Conservation (phyloP, 2,888 invertebrate species). For the Drosophila trichaetosa region DNA sequence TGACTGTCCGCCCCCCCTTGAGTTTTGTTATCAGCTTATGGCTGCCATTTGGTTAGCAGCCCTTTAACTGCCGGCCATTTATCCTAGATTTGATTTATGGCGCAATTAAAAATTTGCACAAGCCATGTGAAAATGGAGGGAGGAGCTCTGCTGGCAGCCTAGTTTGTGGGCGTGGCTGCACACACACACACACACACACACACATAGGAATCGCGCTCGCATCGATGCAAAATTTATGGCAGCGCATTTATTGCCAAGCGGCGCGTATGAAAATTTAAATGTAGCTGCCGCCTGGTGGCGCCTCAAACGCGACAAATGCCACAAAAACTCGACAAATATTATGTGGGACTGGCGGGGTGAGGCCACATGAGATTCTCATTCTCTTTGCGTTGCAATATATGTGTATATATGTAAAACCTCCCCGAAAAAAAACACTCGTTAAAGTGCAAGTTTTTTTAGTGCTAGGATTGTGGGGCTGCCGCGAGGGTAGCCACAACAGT, state of each 20-base stretch:
- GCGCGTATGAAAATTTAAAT: constrained; percentile 60
- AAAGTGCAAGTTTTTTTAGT: constrained; percentile 59
- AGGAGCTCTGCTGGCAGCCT: not conserved
- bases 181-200: not conserved
- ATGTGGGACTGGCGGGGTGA: not conserved
- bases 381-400: constrained; percentile 46
- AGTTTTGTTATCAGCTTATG: constrained; percentile 73
- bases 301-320: constrained; percentile 34
- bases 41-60: constrained; percentile 80
- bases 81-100: constrained; percentile 78
- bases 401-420: not conserved
- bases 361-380: constrained; percentile 20
- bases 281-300: constrained; percentile 52
- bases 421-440: constrained; percentile 45
- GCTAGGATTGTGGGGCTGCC: constrained; percentile 17
- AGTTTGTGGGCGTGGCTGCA: constrained; percentile 19
- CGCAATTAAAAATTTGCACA: constrained; percentile 71
- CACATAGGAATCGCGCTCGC: constrained; percentile 38
- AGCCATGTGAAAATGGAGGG: constrained; percentile 8
- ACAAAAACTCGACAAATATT: constrained; percentile 4
- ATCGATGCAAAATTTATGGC: constrained; percentile 76
- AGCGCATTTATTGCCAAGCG: constrained; percentile 72
- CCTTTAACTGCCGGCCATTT: constrained; percentile 77
- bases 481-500: constrained; percentile 22
- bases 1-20: not conserved